Evolutionary conservation across 1,140 invertebrate genomes (phyloP).

Genomic region (Nomia melanderi): DNA sequence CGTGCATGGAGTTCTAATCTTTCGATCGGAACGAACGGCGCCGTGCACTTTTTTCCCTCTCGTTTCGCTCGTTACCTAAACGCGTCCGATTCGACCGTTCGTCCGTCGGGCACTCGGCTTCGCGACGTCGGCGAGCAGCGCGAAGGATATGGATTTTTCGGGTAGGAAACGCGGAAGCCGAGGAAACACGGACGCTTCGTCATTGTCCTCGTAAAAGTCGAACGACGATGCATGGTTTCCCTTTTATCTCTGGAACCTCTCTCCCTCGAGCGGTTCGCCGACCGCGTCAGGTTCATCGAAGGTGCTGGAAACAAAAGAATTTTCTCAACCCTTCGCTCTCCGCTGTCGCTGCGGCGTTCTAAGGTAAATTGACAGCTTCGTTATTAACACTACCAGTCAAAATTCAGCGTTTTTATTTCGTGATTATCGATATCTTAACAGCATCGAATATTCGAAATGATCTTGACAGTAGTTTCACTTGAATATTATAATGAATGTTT

Average conservation of each 20-base stretch:
- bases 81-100: neutral
- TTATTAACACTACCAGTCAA: no score
- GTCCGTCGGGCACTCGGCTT: no score
- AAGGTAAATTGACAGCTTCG: no score
- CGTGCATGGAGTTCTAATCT: slow-evolving; percentile 42
- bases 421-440: no score
- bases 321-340: neutral
- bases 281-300: neutral
- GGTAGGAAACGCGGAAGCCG: neutral
- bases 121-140: no score
- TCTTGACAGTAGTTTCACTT: no score
- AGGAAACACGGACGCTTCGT: neutral
- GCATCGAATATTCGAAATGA: no score
- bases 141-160: neutral
- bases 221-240: neutral
- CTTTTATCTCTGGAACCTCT: neutral
- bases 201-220: neutral
- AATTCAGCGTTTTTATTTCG: no score
- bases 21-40: slow-evolving; percentile 17
- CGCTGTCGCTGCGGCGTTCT: no score
- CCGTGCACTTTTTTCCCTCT: neutral
- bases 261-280: neutral
- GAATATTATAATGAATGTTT: no score
- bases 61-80: neutral
- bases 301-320: neutral